Evolutionary conservation across 2,113 vertebrate genomes (phyloP).

Genomic region (Acanthisitta chloris): DNA sequence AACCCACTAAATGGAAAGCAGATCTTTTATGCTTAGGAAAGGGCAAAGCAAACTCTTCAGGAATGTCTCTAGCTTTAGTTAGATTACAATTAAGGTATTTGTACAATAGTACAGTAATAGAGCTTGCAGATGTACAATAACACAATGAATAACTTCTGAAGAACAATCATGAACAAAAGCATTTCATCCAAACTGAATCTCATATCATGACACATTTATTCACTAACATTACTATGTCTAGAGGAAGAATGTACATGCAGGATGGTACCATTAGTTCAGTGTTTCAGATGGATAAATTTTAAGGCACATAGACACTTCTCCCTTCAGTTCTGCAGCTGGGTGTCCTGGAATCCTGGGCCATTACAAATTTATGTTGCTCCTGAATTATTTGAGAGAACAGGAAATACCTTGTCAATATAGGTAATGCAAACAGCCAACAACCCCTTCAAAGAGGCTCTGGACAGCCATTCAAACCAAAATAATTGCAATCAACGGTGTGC

Average conservation of each 20-base stretch:
- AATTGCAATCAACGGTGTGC: not conserved
- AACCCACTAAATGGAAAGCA: not conserved
- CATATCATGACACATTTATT: not conserved
- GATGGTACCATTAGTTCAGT: not conserved
- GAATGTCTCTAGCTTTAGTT: not conserved
- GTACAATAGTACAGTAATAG: not conserved
- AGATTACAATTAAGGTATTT: not conserved
- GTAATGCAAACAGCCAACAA: not conserved
- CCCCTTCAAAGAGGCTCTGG: not conserved
- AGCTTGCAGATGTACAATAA: not conserved
- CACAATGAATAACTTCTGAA: not conserved
- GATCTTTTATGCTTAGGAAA: not conserved
- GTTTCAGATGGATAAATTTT: not conserved
- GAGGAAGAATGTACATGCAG: rapidly evolving
- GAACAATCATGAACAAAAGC: not conserved
- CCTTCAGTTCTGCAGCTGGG: not conserved
- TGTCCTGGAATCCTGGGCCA: not conserved
- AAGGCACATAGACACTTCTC: not conserved
- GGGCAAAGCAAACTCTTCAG: not conserved
- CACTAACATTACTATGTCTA: not conserved
- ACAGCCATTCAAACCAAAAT: not conserved
- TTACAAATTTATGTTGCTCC: not conserved
- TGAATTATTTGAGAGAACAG: not conserved
- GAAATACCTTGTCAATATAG: not conserved
- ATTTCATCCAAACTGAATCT: not conserved